Percentiles rank a stretch among this genome's conserved stretches.
Evolutionary conservation across 2,888 invertebrate genomes (phyloP).

Genomic region (Agrenia bidenticulata): DNA sequence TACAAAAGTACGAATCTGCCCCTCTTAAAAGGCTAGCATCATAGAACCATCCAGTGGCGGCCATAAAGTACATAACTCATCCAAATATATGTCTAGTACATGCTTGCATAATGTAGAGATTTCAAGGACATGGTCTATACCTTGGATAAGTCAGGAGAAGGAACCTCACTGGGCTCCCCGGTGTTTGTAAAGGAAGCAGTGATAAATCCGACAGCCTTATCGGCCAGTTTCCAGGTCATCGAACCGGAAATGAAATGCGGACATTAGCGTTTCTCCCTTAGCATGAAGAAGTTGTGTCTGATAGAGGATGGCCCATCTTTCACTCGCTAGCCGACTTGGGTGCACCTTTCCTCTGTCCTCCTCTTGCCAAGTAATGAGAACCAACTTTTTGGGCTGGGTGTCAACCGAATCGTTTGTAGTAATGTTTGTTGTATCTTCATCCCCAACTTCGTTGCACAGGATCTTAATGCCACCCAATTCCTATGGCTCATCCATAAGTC

Average conservation of each 20-base stretch:
- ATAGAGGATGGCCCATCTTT: constrained; percentile 5
- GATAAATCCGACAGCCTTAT: constrained; percentile 53
- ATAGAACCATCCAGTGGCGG: not conserved
- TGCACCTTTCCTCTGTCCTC: not conserved
- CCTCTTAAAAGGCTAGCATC: too few relatives aligned
- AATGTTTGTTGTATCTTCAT: too few relatives aligned
- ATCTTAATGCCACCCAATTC: too few relatives aligned
- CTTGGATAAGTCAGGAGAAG: too few relatives aligned
- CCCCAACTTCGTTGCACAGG: too few relatives aligned
- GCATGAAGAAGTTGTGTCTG: constrained; percentile 7
- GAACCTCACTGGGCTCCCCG: too few relatives aligned
- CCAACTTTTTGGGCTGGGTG: too few relatives aligned
- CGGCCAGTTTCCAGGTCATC: constrained; percentile 53
- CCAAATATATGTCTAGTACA: not conserved
- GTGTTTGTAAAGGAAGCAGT: constrained; percentile 30
- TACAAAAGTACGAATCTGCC: too few relatives aligned
- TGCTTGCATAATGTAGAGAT: not conserved
- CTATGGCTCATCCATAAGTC: too few relatives aligned
- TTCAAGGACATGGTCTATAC: not conserved
- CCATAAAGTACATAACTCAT: not conserved
- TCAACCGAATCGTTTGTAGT: too few relatives aligned
- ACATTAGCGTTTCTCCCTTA: constrained; percentile 45
- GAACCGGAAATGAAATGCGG: constrained; percentile 53
- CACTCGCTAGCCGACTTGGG: constrained; percentile 1
- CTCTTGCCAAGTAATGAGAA: too few relatives aligned